A percentile compares a stretch with the other conserved stretches of the same genome.
Conservation (phyloP, 2,113 vertebrate species). For the Sebastes fasciatus region DNA sequence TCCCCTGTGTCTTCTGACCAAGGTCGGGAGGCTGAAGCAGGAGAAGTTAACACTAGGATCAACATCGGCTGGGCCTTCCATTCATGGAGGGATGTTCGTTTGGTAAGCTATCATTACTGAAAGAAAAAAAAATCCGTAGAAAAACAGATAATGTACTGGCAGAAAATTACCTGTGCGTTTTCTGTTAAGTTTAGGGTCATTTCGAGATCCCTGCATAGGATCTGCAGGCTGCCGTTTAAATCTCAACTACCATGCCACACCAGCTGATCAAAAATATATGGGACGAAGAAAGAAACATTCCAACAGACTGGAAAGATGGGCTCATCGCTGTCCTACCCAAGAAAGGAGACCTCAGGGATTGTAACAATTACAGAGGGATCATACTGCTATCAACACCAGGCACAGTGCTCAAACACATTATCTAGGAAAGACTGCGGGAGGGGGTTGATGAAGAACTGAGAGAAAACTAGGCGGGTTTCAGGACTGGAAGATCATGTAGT, state of each 20-base stretch:
- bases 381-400: neutral
- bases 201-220: too few relatives aligned
- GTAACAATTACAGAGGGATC: neutral
- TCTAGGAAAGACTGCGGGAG: neutral
- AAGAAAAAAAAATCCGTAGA: too few relatives aligned
- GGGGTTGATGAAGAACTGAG: neutral
- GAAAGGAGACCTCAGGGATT: neutral
- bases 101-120: too few relatives aligned
- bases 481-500: neutral
- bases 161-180: too few relatives aligned
- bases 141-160: too few relatives aligned
- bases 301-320: neutral
- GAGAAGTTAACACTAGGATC: too few relatives aligned
- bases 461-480: neutral
- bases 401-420: neutral
- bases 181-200: too few relatives aligned
- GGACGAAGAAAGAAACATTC: neutral
- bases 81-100: too few relatives aligned
- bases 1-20: too few relatives aligned
- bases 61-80: too few relatives aligned
- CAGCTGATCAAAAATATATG: neutral
- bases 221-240: neutral
- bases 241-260: neutral
- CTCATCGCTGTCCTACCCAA: neutral
- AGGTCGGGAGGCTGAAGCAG: too few relatives aligned